Conservation (phyloP, 1,140 invertebrate genomes). For the Triops cancriformis region DNA sequence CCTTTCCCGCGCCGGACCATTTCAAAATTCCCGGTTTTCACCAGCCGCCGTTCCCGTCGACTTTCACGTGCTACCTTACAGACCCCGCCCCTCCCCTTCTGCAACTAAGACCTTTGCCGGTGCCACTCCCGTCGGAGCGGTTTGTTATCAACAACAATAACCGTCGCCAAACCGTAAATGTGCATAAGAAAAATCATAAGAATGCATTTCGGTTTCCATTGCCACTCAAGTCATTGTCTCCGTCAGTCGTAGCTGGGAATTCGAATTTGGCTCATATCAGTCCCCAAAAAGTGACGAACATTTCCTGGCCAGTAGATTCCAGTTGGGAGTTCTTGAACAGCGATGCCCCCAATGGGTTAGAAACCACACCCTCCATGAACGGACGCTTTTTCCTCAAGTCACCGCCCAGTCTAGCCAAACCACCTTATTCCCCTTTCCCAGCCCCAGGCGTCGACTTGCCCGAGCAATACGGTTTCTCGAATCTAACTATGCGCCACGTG, state of each 20-base stretch:
- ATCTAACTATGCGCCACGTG: constrained; percentile 24
- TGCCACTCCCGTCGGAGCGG: constrained; percentile 18
- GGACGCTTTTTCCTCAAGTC: background rate
- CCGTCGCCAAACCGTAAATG: constrained; percentile 24
- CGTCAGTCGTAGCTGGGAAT: background rate
- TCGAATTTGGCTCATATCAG: background rate
- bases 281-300: constrained; percentile 40
- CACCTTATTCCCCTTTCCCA: background rate
- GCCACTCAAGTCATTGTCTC: background rate
- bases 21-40: constrained; percentile 36
- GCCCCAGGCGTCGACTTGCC: background rate
- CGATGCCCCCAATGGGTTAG: background rate
- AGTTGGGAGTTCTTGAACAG: constrained; percentile 74
- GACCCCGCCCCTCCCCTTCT: constrained; percentile 11
- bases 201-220: background rate
- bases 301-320: constrained; percentile 71
- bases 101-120: constrained; percentile 20
- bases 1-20: constrained; percentile 22
- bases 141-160: constrained; percentile 19
- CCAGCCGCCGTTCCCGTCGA: constrained; percentile 38
- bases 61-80: constrained; percentile 30
- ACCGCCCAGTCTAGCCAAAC: constrained; percentile 15
- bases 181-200: background rate
- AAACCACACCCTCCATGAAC: no score
- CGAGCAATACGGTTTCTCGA: background rate